Percentiles rank a stretch among this genome's conserved stretches.
Conservation (phyloP, 2,113 vertebrate species). For the Spea multiplicata region DNA sequence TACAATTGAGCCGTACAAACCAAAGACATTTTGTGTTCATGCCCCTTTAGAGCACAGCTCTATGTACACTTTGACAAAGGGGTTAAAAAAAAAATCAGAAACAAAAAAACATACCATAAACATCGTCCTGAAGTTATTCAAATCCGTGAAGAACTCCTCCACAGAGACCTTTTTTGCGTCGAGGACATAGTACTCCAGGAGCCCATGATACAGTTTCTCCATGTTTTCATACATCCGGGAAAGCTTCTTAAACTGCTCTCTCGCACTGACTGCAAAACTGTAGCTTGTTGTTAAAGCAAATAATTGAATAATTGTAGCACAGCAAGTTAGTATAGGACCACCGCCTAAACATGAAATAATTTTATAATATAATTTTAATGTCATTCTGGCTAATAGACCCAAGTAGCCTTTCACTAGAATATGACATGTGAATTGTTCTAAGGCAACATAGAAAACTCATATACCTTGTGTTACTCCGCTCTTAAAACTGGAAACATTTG, state of each 20-base stretch:
- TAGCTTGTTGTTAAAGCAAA: conserved; percentile 74
- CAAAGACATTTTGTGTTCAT: too few relatives aligned
- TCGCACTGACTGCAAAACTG: conserved; percentile 82
- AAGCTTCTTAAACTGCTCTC: conserved; percentile 84
- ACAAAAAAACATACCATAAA: conserved; percentile 75
- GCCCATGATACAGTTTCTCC: conserved; percentile 79
- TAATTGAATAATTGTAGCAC: not conserved
- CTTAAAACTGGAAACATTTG: too few relatives aligned
- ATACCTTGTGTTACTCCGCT: too few relatives aligned
- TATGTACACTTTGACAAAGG: not conserved
- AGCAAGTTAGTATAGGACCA: too few relatives aligned
- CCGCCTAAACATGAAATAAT: too few relatives aligned
- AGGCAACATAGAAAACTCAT: too few relatives aligned
- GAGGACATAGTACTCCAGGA: conserved; percentile 83
- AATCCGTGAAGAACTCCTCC: conserved; percentile 89
- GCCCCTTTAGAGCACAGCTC: too few relatives aligned
- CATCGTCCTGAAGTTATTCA: conserved; percentile 91
- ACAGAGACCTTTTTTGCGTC: conserved; percentile 91
- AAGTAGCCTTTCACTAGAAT: not conserved
- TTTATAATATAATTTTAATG: not conserved
- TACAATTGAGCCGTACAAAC: too few relatives aligned
- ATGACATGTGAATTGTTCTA: not conserved
- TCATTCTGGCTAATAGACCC: not conserved
- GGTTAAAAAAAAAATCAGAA: not conserved
- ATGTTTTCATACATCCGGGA: conserved; percentile 81